Evolutionary conservation across 2,113 vertebrate species (phyloP).

Genomic region (Crotalus tigris): DNA sequence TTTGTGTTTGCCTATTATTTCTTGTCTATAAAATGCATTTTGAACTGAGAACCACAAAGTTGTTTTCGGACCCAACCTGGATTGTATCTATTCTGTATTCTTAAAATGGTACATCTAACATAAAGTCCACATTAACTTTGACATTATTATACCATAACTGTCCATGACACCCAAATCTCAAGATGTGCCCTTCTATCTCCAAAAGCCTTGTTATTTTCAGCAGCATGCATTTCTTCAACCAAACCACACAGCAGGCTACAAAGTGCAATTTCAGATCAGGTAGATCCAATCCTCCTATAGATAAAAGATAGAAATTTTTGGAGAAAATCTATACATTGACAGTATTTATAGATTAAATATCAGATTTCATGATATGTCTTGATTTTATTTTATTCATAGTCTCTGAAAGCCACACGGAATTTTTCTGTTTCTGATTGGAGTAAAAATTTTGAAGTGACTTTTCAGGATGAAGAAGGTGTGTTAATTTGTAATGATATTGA

Average conservation of each 20-base stretch:
- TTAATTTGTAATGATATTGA: constrained; percentile 19
- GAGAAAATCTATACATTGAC: not conserved
- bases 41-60: not conserved
- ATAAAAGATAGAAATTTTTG: not conserved
- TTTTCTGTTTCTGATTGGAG: constrained; percentile 98
- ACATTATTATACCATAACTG: not conserved
- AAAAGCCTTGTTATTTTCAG: not conserved
- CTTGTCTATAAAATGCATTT: not conserved
- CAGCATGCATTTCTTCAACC: not conserved
- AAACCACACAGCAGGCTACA: not conserved
- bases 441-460: constrained; percentile 98
- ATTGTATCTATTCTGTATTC: not conserved
- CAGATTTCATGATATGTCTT: not conserved
- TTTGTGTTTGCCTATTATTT: not conserved
- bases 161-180: not conserved
- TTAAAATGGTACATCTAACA: not conserved
- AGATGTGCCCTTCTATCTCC: not conserved
- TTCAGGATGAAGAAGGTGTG: constrained; percentile 97
- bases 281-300: not conserved
- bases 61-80: not conserved
- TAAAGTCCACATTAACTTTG: not conserved
- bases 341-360: not conserved
- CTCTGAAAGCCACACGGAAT: constrained; percentile 91
- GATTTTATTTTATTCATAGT: constrained; percentile 66
- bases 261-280: not conserved